phyloP scores from a whole-genome alignment of 2,888 invertebrate species.

The Sesia bembeciformis region DNA sequence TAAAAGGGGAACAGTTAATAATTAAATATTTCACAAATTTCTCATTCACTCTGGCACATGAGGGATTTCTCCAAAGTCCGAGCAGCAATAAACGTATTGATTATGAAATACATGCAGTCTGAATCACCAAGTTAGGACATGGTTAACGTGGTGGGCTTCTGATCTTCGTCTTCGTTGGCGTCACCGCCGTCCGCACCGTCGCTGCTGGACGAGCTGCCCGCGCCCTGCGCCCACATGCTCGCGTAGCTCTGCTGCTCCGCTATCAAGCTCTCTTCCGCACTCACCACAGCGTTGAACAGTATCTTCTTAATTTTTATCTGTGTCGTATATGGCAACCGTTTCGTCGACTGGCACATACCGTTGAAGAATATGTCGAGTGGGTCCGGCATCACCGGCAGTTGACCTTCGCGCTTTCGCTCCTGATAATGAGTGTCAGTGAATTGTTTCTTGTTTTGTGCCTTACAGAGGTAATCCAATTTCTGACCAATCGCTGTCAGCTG shows the following conservation, averaged over 20 bases:
- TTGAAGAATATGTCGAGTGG: conserved; percentile 63
- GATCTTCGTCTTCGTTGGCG: neutral
- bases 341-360: conserved; percentile 64
- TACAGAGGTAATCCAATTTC: conserved; percentile 46
- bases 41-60: too few relatives aligned
- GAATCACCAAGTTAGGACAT: neutral
- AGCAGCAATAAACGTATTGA: too few relatives aligned
- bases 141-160: neutral
- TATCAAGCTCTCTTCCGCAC: conserved; percentile 54
- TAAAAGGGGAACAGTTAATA: too few relatives aligned
- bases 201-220: conserved; percentile 35
- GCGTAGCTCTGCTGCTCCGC: conserved; percentile 61
- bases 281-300: conserved; percentile 52
- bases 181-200: conserved; percentile 18
- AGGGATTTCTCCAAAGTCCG: too few relatives aligned
- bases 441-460: conserved; percentile 23
- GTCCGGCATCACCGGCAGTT: conserved; percentile 20
- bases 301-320: conserved; percentile 56
- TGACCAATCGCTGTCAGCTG: conserved; percentile 39
- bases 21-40: too few relatives aligned
- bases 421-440: conserved; percentile 15
- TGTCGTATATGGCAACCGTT: conserved; percentile 52
- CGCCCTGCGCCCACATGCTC: conserved; percentile 45
- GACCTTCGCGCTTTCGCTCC: conserved; percentile 14
- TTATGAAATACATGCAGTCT: too few relatives aligned